phyloP scores from a whole-genome alignment of 2,797 vertebrate species.

The Nasua narica region DNA sequence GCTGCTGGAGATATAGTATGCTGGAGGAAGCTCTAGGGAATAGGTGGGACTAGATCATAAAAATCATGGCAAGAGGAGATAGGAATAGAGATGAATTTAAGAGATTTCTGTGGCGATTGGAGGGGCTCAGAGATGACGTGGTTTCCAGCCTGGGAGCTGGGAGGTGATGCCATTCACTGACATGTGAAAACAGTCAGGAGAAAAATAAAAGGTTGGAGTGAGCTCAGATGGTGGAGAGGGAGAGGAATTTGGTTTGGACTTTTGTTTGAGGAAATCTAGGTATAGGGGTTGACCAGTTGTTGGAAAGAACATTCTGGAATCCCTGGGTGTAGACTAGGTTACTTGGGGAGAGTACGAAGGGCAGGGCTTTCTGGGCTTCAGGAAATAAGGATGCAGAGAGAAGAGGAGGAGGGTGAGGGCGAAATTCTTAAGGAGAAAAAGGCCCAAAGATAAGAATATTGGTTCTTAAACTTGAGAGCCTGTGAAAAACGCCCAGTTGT shows the following conservation, averaged over 20 bases:
- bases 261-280: background rate
- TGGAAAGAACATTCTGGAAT: background rate
- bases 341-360: background rate
- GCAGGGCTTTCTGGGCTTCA: background rate
- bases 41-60: background rate
- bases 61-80: background rate
- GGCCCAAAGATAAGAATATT: background rate
- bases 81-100: background rate
- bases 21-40: background rate
- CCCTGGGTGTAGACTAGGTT: background rate
- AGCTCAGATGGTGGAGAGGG: background rate
- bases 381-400: background rate
- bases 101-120: background rate
- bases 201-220: background rate
- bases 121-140: background rate
- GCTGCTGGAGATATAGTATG: background rate
- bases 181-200: background rate
- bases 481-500: background rate
- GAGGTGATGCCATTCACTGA: background rate
- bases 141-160: background rate
- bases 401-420: background rate
- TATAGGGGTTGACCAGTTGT: background rate
- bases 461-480: background rate
- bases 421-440: background rate
- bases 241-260: background rate